Conservation (phyloP, 2,113 vertebrate genomes). For the Phrynocephalus versicolor region DNA sequence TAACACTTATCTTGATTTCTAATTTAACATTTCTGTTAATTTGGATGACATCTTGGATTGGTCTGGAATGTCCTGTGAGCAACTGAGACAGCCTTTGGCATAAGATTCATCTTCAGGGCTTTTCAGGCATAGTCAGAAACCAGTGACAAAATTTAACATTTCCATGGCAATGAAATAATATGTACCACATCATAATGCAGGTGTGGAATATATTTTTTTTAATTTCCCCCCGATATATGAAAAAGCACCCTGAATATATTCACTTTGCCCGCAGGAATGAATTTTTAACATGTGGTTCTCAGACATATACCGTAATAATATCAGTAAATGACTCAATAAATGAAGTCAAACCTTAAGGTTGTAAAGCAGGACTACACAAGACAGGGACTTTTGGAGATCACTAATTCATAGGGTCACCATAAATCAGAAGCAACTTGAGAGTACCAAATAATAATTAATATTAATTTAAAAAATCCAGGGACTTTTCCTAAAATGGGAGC, state of each 20-base stretch:
- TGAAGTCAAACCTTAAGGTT: no score
- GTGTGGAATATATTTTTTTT: background rate
- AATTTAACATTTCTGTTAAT: background rate
- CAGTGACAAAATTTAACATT: no score
- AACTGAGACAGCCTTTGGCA: background rate
- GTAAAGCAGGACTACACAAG: no score
- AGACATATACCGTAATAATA: background rate
- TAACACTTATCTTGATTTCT: background rate
- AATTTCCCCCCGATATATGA: background rate
- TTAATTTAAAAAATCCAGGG: background rate
- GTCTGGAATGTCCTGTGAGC: background rate
- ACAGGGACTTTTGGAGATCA: no score
- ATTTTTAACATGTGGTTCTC: background rate
- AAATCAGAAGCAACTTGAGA: no score
- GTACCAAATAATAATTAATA: background rate
- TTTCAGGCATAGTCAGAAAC: background rate
- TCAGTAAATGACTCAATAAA: no score
- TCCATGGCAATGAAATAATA: no score
- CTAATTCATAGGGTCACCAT: no score
- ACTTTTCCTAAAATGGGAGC: conserved; percentile 20
- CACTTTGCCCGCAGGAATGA: no score
- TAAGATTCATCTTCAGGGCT: background rate
- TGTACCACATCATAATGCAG: background rate
- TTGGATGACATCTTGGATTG: background rate
- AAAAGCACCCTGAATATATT: background rate